Percentiles rank a stretch among this genome's conserved stretches.
Evolutionary conservation across 2,888 invertebrate species (phyloP).

Genomic region (Pollenia amentaria): DNA sequence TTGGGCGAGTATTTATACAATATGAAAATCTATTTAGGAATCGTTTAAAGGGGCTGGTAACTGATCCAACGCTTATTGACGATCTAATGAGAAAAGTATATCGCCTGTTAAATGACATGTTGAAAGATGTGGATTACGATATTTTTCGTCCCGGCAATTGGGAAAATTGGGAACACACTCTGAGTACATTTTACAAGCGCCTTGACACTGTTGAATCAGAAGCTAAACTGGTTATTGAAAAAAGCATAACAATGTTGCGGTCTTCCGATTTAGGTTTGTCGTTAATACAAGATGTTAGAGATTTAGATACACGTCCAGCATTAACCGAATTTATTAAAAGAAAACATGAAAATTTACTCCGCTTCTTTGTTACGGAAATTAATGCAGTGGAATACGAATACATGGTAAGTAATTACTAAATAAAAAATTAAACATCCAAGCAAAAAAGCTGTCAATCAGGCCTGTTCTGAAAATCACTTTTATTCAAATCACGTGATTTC

Average conservation of each 20-base stretch:
- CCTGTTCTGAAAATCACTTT: too few relatives aligned
- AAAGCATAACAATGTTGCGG: conserved; percentile 92
- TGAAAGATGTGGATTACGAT: conserved; percentile 92
- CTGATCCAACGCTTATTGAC: conserved; percentile 94
- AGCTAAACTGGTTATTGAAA: conserved; percentile 93
- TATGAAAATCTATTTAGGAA: conserved; percentile 95
- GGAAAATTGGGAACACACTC: conserved; percentile 94
- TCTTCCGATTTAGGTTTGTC: conserved; percentile 93
- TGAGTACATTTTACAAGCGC: conserved; percentile 91
- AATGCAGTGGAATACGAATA: conserved; percentile 89
- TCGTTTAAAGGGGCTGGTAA: conserved; percentile 93
- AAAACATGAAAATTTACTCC: conserved; percentile 93
- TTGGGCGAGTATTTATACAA: conserved; percentile 92
- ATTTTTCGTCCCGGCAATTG: conserved; percentile 91
- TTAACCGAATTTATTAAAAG: conserved; percentile 90
- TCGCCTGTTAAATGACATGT: conserved; percentile 90
- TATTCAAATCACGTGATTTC: too few relatives aligned
- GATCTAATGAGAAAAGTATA: conserved; percentile 92
- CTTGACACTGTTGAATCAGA: conserved; percentile 91
- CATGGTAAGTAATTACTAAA: conserved; percentile 85
- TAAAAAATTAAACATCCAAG: too few relatives aligned
- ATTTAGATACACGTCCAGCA: conserved; percentile 90
- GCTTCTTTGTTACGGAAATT: conserved; percentile 94
- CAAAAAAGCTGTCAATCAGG: too few relatives aligned
- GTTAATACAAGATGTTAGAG: conserved; percentile 91